Conservation (phyloP, 2,797 vertebrate species). For the Poeciliopsis paucimaculata region DNA sequence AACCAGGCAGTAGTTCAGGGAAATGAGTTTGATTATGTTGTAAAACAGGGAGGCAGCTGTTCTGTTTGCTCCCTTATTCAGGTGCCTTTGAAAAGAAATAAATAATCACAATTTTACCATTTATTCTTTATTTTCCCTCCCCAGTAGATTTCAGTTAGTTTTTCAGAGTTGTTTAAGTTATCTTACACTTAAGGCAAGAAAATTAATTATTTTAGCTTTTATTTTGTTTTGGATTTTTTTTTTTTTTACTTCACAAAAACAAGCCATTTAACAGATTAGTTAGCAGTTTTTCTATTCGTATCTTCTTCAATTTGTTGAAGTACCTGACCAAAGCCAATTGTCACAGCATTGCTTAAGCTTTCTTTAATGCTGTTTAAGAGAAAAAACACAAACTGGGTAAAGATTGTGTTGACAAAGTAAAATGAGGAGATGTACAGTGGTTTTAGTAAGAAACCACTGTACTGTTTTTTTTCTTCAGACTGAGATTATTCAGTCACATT, state of each 20-base stretch:
- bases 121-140: background rate
- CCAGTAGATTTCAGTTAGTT: background rate
- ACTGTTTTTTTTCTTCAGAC: background rate
- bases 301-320: too few species aligned
- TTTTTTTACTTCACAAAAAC: background rate
- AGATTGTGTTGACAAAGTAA: background rate
- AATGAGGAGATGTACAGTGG: background rate
- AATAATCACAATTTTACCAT: too few species aligned
- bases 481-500: background rate
- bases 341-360: background rate
- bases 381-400: background rate
- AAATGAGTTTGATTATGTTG: too few species aligned
- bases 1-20: too few species aligned
- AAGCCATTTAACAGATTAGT: background rate
- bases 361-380: too few species aligned
- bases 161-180: background rate
- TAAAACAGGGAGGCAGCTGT: too few species aligned
- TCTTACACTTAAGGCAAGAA: background rate
- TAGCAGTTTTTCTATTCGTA: too few species aligned
- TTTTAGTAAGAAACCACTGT: too few species aligned
- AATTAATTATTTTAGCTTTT: background rate
- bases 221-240: background rate
- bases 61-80: too few species aligned
- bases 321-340: background rate
- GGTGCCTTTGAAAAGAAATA: too few species aligned